Evolutionary conservation across 2,888 invertebrate species (phyloP).

Genomic region (Ramazzottius varieornatus): DNA sequence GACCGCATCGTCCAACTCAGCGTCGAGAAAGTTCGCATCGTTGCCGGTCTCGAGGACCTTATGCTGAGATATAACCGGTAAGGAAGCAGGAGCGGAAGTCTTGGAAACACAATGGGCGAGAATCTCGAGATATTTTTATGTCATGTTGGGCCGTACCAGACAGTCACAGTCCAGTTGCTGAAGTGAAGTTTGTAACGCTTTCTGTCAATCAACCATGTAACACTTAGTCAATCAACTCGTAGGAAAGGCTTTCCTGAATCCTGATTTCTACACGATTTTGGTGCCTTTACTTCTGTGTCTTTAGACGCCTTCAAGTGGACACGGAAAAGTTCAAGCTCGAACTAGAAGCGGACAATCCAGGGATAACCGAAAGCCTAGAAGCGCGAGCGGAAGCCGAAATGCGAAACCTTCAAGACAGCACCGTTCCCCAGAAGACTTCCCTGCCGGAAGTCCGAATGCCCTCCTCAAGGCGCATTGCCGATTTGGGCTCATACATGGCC

Average conservation of each 20-base stretch:
- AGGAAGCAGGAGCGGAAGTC: no score
- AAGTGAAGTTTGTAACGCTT: no score
- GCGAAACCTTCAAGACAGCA: neutral
- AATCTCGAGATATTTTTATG: no score
- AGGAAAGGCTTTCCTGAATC: no score
- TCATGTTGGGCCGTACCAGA: no score
- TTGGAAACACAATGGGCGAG: no score
- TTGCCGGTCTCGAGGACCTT: neutral
- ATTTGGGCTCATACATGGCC: neutral
- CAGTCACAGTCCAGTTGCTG: no score
- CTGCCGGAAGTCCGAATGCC: neutral
- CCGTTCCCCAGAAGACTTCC: neutral
- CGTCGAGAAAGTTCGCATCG: neutral
- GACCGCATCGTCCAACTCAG: neutral
- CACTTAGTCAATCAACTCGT: no score
- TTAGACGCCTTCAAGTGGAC: neutral
- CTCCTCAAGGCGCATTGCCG: neutral
- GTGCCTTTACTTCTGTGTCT: no score
- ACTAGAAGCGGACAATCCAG: slow-evolving; percentile 90
- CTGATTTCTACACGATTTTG: no score
- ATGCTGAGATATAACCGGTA: neutral
- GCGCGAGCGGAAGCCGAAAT: neutral
- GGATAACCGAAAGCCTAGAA: slow-evolving; percentile 79
- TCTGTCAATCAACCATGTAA: no score
- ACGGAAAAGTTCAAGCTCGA: slow-evolving; percentile 81